Conservation (phyloP, 2,113 vertebrate species). For the Sula dactylatra region DNA sequence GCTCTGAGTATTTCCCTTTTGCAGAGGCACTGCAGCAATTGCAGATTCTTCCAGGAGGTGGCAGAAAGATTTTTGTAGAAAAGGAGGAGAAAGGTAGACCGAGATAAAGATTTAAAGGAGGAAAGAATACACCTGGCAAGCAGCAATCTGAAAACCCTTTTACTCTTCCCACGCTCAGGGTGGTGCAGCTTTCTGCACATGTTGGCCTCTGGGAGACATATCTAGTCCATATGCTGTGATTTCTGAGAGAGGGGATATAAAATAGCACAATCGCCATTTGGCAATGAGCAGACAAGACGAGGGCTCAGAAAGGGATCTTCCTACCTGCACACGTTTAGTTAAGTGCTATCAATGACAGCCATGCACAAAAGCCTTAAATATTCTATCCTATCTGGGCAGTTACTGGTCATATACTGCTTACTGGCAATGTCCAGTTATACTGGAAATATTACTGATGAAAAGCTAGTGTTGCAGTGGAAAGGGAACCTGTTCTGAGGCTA, state of each 20-base stretch:
- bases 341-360: neutral
- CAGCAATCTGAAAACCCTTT: neutral
- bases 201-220: neutral
- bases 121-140: neutral
- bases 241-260: neutral
- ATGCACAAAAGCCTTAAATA: neutral
- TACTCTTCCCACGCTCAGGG: neutral
- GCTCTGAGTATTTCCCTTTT: neutral
- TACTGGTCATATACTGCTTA: neutral
- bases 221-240: fast-evolving
- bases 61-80: slow-evolving; percentile 22
- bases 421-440: neutral
- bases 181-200: neutral
- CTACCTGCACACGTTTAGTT: neutral
- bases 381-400: neutral
- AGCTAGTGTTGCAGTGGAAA: neutral
- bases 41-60: slow-evolving; percentile 49
- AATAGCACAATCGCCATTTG: neutral
- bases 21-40: slow-evolving; percentile 1
- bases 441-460: neutral
- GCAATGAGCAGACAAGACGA: neutral
- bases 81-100: neutral
- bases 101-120: neutral
- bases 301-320: neutral
- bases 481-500: neutral